Base-by-base conservation (phyloP, 2,888 invertebrate species). In the Noctua janthe region DNA sequence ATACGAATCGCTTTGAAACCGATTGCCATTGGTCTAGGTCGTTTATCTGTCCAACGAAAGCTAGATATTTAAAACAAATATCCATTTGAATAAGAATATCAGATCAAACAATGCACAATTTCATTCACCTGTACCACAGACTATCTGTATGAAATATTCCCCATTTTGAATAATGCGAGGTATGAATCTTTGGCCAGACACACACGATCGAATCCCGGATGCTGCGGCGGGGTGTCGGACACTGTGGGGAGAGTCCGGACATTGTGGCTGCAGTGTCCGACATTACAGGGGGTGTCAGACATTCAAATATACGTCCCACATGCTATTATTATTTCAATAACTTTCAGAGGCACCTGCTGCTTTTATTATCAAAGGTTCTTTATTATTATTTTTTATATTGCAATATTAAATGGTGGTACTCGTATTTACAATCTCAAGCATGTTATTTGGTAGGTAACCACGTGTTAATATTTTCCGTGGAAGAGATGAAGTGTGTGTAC, bases 141-240 rank as follows among this genome's bases (percentile, higher is more conserved):
- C 49, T 72, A 70, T 85, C 72, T 64, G 17, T 20, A 72, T 84
- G 67, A 80, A 35, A 80, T 80, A 70, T 80, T 5, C 15, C 70
- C 67, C 80, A 72, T 85, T 80, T 56, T 80, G 81, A 85, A 82
- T 85, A 80, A 83, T 80, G 47, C 47, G 54, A 39, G 83, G 83
- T 67, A 74, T 80, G 82, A 85, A 80, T 85, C 82, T 83, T 76
- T 76, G 23, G 47, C 86, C 76, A 75, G 77, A 86, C 77, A 66
- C 69, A 74, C 39, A 20, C 66, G 77, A 82, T 82, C 82, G 81
- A 82, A 71, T 35, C 20, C 54, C 76, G 82, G 82, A 84, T 11
- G 29, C 49, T 83, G 84, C 62, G 78, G 78, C 17, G 69, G 76
- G 76, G 43, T 54, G 69, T 17, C 66, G 77, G 83, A 81, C 29